These are phyloP conservation scores for Caenorhabditis uteleia DNA, from an alignment of 2,888 invertebrate species.

Conservation along the genomic window DNA sequence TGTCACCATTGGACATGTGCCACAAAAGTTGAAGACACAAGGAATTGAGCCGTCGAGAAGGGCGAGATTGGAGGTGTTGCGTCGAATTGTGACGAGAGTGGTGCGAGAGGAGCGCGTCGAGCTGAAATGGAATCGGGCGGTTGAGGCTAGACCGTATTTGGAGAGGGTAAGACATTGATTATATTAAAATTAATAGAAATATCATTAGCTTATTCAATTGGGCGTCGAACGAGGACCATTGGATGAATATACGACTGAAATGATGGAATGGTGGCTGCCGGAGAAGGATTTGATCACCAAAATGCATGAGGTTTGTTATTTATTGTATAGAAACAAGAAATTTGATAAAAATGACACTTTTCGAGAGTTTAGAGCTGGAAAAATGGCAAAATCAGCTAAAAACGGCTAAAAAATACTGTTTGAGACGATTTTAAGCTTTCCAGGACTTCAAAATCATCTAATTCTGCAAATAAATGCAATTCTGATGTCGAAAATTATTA, in stretches of 20 bases:
- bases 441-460: too few relatives aligned
- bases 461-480: too few relatives aligned
- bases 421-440: too few relatives aligned
- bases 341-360: too few relatives aligned
- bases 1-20: conserved; percentile 63
- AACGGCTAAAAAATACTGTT: background rate
- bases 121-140: conserved; percentile 66
- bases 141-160: conserved; percentile 64
- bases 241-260: conserved; percentile 65
- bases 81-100: conserved; percentile 59
- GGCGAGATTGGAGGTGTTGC: conserved; percentile 55
- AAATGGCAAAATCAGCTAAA: background rate
- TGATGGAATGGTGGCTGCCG: conserved; percentile 68
- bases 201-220: conserved; percentile 65
- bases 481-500: too few relatives aligned
- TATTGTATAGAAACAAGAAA: background rate
- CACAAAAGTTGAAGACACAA: conserved; percentile 63
- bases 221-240: conserved; percentile 58
- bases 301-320: conserved; percentile 47
- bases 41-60: conserved; percentile 50
- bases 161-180: conserved; percentile 52
- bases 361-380: conserved; percentile 1
- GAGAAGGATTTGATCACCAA: conserved; percentile 57
- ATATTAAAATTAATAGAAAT: background rate
- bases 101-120: conserved; percentile 67